Base-by-base conservation (phyloP, 2,113 vertebrate species). In the Chaetops frenatus region DNA sequence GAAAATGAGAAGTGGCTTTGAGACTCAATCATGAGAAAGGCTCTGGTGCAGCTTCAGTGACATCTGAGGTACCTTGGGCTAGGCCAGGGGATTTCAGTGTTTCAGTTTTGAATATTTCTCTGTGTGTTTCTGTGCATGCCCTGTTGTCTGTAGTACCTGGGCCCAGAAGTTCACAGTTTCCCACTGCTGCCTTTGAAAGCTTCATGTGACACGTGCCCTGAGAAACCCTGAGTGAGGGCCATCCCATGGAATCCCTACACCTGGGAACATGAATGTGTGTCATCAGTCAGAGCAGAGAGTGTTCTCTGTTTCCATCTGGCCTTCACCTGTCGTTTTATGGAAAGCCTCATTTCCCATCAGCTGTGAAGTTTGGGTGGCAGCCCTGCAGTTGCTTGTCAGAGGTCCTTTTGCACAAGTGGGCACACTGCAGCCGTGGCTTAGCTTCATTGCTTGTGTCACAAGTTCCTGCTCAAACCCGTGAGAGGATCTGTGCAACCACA, bases 161-260 rank as follows among this genome's bases (percentile, higher is more conserved):
- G 12, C 35, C 12, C 19, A 7, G 58, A 54, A 12, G 60, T 40
- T 78, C 4, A 7, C 11, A 44, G 53, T 27, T 77, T 83, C 23
- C 67, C 9, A 0, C 7, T 47, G 44, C 40, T 80, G 48, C n/a
- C 31, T 87, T 45, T 29, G 48, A 33, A 31, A 31, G 42, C 53
- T 74, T 15, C 19, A 1, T 8, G 45, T 48, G 64, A 22, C 8
- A 5, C 12, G 31, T 2, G 24, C 60, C 21, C 56, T 53, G 56
- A 21, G 35, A 66, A 17, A 11, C 14, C 3, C 3, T 6, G 48
- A 17, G n/a, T 6, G 45, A 58, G 58, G 51, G 58, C 6, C 24
- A 44, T 73, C 24, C 38, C 4, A 1, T 36, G 6, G 6, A 3
- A 38, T 60, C 47, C 35, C 2, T 45, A 5, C 1, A 6, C 4